Evolutionary conservation across 2,113 vertebrate genomes (phyloP), one percentile per base, ranked within the genome.

Genomic region (Willisornis vidua): DNA sequence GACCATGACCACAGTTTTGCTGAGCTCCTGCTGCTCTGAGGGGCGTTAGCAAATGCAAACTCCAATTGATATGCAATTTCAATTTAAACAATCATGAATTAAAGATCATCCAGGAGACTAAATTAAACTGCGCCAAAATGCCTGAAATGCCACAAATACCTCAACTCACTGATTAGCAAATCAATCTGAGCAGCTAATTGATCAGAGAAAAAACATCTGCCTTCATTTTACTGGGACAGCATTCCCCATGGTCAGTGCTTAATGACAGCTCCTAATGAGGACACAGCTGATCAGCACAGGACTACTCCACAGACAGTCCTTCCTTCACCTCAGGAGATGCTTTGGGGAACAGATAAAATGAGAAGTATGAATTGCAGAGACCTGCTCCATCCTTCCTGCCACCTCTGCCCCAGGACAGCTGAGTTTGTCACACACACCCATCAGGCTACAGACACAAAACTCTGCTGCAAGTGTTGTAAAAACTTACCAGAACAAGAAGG

Each of bases 31-130:
- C 68, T 19, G 39, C 77, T 96, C 80, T 49, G 35, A 93, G 93
- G 63, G 33, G 80, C 18, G 4, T 43, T 73, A 65, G 66, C 86
- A 95, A 91, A 85, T 59, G 92, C 94, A 59, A 87, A 54, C 68
- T 74, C 80, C 91, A 80, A 93, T 96, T 95, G 91, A 91, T 66
- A 96, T 85, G 81, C 93, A 93, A 92, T 85, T 92, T 94, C 82
- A 93, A 92, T 91, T 96, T 96, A 96, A 96, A 94, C 77, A 89
- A 91, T 93, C 86, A 95, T 93, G 88, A 96, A 96, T 95, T 95
- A 96, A 97, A 94, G 87, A 93, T 95, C 74, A 91, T 93, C 79
- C 57, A 52, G 63, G 0, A 88, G 85, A 84, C 93, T 82, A 91
- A 95, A 94, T 86, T 94, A 92, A 94, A 86, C 51, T 29, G 74